A percentile compares a stretch with the other conserved stretches of the same genome.
phyloP scores from a whole-genome alignment of 2,113 vertebrate genomes.

The Austrofundulus limnaeus region DNA sequence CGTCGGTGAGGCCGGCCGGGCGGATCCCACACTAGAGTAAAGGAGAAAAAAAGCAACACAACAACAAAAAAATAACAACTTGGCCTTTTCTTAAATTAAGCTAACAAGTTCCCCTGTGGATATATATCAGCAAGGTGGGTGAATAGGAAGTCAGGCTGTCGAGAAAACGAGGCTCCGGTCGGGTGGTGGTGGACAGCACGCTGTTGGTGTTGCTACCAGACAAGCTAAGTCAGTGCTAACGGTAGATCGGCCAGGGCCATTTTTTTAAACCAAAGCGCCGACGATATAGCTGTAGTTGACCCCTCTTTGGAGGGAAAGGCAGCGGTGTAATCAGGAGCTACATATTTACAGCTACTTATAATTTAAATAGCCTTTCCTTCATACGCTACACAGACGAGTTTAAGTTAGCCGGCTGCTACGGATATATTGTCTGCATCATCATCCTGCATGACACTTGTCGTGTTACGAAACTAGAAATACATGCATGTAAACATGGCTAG shows the following conservation, averaged over 20 bases:
- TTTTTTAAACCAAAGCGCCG: conserved; percentile 44
- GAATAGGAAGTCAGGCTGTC: conserved; percentile 1
- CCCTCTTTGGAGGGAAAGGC: background rate
- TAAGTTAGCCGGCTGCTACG: conserved; percentile 30
- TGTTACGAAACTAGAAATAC: conserved; percentile 2
- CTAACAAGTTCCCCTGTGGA: conserved; percentile 71
- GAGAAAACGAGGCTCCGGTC: conserved; percentile 19
- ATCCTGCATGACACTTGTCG: background rate
- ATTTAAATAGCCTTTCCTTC: background rate
- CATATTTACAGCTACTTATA: background rate
- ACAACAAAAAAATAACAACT: conserved; percentile 65
- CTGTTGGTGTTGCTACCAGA: conserved; percentile 41
- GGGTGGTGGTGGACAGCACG: conserved; percentile 46
- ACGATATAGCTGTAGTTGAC: conserved; percentile 9
- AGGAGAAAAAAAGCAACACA: conserved; percentile 74
- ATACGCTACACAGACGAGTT: background rate
- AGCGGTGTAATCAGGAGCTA: background rate
- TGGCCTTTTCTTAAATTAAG: conserved; percentile 50
- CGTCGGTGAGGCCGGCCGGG: conserved; percentile 85
- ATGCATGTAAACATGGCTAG: background rate
- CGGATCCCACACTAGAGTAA: conserved; percentile 75
- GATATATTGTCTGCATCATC: background rate
- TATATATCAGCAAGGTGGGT: conserved; percentile 76
- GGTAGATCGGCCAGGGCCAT: conserved; percentile 51
- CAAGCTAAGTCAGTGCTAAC: conserved; percentile 57